A percentile compares a stretch with the other conserved stretches of the same genome.
Evolutionary conservation across 2,113 vertebrate genomes (phyloP).

Genomic region (Chunga burmeisteri): DNA sequence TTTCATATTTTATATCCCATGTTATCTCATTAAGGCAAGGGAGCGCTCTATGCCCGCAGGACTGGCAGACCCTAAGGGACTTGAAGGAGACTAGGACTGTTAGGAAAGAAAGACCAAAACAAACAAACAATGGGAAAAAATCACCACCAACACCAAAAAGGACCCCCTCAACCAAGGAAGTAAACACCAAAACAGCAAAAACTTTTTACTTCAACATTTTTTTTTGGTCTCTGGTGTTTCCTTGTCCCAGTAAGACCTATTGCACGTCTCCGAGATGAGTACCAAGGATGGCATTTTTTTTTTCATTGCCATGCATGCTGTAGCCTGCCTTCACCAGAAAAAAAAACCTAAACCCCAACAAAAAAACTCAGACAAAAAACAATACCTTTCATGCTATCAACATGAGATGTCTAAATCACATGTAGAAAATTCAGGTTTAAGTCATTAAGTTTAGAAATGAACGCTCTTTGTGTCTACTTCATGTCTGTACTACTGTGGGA

Average conservation of each 20-base stretch:
- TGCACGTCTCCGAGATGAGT: neutral
- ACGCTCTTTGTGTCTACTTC: neutral
- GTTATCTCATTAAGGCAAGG: neutral
- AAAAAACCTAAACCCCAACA: neutral
- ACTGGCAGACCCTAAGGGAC: neutral
- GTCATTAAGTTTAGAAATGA: neutral
- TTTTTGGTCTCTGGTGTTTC: neutral
- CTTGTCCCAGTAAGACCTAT: neutral
- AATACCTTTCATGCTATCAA: neutral
- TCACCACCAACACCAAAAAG: neutral
- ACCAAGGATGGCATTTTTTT: neutral
- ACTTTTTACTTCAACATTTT: neutral
- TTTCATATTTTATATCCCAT: neutral
- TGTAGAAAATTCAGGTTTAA: neutral
- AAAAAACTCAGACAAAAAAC: neutral
- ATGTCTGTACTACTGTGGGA: neutral
- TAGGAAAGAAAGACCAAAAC: neutral
- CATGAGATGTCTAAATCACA: neutral
- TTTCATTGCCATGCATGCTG: neutral
- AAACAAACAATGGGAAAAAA: neutral
- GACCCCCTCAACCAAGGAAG: neutral
- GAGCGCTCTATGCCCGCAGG: accelerated
- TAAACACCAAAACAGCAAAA: neutral
- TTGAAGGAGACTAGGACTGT: neutral
- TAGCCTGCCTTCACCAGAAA: neutral